A percentile compares a stretch with the other conserved stretches of the same genome.
Evolutionary conservation across 2,797 vertebrate genomes (phyloP).

Genomic region (Centroberyx gerrardi): DNA sequence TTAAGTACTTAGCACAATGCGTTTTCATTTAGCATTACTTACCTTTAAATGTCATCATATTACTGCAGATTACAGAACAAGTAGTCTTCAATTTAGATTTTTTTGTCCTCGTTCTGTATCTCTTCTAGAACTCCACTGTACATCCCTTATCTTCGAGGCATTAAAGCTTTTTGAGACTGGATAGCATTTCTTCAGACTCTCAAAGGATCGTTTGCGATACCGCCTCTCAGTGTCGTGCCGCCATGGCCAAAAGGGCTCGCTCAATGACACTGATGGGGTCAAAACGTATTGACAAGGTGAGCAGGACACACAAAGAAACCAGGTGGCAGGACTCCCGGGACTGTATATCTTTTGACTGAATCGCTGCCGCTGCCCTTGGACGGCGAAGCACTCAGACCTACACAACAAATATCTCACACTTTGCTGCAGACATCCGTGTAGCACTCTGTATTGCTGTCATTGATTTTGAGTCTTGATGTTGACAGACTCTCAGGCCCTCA

Average conservation of each 20-base stretch:
- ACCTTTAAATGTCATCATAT: neutral
- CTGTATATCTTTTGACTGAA: slow-evolving; percentile 10
- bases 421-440: slow-evolving; percentile 38
- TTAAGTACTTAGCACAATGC: neutral
- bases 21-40: neutral
- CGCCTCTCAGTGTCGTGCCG: neutral
- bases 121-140: too few relatives aligned
- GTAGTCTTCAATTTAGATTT: too few relatives aligned
- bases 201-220: neutral
- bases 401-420: slow-evolving; percentile 37
- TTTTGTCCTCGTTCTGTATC: too few relatives aligned
- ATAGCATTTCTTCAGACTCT: neutral
- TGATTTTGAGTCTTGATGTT: slow-evolving; percentile 62
- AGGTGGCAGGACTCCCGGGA: slow-evolving; percentile 14
- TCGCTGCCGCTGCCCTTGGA: slow-evolving; percentile 15
- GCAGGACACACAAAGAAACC: slow-evolving; percentile 4
- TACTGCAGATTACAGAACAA: neutral
- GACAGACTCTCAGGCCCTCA: slow-evolving; percentile 39
- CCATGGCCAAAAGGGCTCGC: neutral
- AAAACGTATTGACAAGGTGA: slow-evolving; percentile 19
- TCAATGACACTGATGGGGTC: neutral
- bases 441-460: slow-evolving; percentile 51
- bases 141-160: neutral
- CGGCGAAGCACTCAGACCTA: neutral
- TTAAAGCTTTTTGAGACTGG: neutral